Percentiles rank a stretch among this genome's conserved stretches.
These are phyloP conservation scores for Mormyrops boulengeri DNA, from an alignment of 2,797 vertebrate species.

Conservation along the genomic window DNA sequence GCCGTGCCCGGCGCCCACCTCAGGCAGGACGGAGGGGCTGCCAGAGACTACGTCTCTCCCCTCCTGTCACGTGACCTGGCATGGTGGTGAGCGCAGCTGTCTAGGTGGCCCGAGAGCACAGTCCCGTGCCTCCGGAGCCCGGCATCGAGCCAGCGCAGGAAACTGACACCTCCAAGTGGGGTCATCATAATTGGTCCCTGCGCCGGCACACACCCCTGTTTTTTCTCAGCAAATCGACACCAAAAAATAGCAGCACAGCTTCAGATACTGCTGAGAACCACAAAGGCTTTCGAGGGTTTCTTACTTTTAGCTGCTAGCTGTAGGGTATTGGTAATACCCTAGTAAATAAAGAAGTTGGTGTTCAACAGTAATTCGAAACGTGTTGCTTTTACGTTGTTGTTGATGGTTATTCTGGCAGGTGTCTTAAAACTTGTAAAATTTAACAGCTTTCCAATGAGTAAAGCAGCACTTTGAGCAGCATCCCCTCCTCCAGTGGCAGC, in stretches of 20 bases:
- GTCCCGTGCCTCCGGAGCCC: neutral
- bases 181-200: neutral
- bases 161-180: neutral
- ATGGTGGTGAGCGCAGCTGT: neutral
- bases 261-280: neutral
- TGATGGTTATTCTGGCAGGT: neutral
- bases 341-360: neutral
- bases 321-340: neutral
- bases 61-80: conserved; percentile 12
- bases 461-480: neutral
- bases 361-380: neutral
- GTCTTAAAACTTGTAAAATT: neutral
- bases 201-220: too few species aligned
- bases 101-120: neutral
- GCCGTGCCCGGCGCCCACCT: neutral
- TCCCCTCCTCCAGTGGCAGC: neutral
- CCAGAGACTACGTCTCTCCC: neutral
- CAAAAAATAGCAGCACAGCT: neutral
- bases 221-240: neutral
- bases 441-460: neutral
- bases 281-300: neutral
- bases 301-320: neutral
- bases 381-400: neutral
- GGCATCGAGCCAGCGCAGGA: neutral
- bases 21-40: neutral